Conservation (phyloP, 1,140 invertebrate genomes). For the Zaprionus ghesquierei region DNA sequence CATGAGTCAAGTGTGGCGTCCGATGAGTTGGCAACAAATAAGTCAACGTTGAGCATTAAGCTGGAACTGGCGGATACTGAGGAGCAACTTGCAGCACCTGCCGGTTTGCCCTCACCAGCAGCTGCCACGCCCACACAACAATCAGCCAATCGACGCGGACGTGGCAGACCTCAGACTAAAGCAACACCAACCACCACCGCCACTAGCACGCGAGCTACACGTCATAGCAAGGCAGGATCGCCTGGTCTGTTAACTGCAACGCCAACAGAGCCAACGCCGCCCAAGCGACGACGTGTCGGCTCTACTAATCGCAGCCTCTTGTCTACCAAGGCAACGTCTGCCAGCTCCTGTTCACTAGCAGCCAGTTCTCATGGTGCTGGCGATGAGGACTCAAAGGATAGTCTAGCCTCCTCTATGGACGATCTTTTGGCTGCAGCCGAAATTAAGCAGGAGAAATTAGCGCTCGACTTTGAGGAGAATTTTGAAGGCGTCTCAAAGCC, state of each 20-base stretch:
- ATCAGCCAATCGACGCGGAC: constrained; percentile 47
- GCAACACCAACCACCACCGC: constrained; percentile 17
- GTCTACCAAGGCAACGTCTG: constrained; percentile 45
- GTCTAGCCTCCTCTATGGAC: constrained; percentile 73
- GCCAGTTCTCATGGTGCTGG: constrained; percentile 45
- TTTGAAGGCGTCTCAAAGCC: constrained; percentile 13
- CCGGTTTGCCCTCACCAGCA: constrained; percentile 12
- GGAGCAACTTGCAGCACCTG: constrained; percentile 13
- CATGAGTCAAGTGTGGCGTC: constrained; percentile 1
- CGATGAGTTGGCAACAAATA: constrained; percentile 9
- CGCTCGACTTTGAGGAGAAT: constrained; percentile 55
- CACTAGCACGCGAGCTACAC: constrained; percentile 63
- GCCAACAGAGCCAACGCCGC: constrained; percentile 33
- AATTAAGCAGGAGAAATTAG: constrained; percentile 69
- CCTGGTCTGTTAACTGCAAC: constrained; percentile 40
- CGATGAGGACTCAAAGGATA: constrained; percentile 79
- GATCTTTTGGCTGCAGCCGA: constrained; percentile 58
- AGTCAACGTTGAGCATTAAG: constrained; percentile 55
- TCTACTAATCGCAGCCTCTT: constrained; percentile 39
- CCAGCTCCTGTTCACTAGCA: constrained; percentile 43
- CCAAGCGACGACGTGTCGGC: constrained; percentile 55
- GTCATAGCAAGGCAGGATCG: constrained; percentile 66
- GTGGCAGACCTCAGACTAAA: constrained; percentile 48
- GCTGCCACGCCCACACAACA: constrained; percentile 24
- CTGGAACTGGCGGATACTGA: constrained; percentile 63